Base-by-base conservation (phyloP, 2,888 invertebrate genomes). In the Conus canariensis region DNA sequence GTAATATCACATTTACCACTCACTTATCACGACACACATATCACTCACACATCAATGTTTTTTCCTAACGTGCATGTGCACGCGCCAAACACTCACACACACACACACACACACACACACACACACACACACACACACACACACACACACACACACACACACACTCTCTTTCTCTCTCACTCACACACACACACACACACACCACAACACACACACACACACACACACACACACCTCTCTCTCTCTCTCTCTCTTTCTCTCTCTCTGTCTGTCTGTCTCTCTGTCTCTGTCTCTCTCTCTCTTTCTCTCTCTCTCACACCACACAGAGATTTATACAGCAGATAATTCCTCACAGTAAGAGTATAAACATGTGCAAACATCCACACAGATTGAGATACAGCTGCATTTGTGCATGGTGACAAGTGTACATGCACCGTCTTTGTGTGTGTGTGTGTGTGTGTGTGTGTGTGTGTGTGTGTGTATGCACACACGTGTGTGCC, bases 391-490 rank as follows among this genome's bases (percentile, higher is more conserved):
- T 19, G 19, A 74, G 19, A 74, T 3, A 22, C 70, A 74, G 19
- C 14, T 22, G 22, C 70, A 74, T 45, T 45, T 45, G 45, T 45
- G 45, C 45, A 45, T 45, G 45, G 45, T 45, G 19, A 74, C 70
- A 74, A 16, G 22, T 22, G 22, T n/a, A n/a, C 70, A 74, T 22
- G 22, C 70, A 74, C 70, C 14, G 60, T 16, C 6, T 64, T 0
- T 74, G 74, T 74, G 22, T 12, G 22, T 74, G 19, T 64, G 16
- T 64, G 9, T 74, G n/a, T 22, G 9, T 30, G 25, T 80, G 80
- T 80, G 80, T 80, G 80, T 80, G 80, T 80, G 80, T 80, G 80
- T 80, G 80, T 80, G 80, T 80, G 80, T 80, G 80, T 80, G 80
- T 80, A 30, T 80, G 80, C 8, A 9, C 30, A 30, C 8, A 30